Conservation (phyloP, 2,888 invertebrate genomes). For the Eurytoma adleriae region DNA sequence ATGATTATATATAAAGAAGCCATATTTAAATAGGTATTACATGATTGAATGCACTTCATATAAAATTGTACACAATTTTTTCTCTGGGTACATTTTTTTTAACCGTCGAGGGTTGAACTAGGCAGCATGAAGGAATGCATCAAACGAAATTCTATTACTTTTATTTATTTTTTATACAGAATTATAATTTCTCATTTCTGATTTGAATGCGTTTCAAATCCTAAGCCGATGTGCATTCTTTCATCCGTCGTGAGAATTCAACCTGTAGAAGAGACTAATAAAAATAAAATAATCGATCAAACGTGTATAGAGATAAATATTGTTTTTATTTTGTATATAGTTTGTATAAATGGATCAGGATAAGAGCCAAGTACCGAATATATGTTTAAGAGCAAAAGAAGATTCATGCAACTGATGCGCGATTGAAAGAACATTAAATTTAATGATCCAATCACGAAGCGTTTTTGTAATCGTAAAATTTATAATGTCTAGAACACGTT, state of each 20-base stretch:
- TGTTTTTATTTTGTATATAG: conserved; percentile 63
- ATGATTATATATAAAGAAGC: no score
- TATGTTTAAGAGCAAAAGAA: conserved; percentile 16
- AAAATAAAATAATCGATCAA: conserved; percentile 40
- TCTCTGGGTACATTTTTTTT: conserved; percentile 18
- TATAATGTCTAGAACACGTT: conserved; percentile 28
- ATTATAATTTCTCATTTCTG: background rate
- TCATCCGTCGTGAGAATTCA: conserved; percentile 15
- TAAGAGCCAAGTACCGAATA: conserved; percentile 33
- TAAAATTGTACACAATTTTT: background rate
- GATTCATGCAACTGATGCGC: background rate
- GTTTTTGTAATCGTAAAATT: conserved; percentile 31
- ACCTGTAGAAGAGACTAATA: conserved; percentile 13
- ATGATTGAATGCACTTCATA: background rate
- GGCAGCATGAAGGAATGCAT: conserved; percentile 2
- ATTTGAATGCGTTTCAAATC: background rate
- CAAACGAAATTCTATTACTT: background rate
- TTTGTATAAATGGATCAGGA: conserved; percentile 60
- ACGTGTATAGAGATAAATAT: conserved; percentile 56
- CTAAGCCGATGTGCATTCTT: conserved; percentile 44
- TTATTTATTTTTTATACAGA: conserved; percentile 8
- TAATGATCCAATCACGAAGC: conserved; percentile 5
- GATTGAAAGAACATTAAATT: conserved; percentile 17
- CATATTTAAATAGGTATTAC: no score
- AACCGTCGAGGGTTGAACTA: conserved; percentile 18